Evolutionary conservation across 2,888 invertebrate species (phyloP).

Genomic region (Linnaemya tessellans): DNA sequence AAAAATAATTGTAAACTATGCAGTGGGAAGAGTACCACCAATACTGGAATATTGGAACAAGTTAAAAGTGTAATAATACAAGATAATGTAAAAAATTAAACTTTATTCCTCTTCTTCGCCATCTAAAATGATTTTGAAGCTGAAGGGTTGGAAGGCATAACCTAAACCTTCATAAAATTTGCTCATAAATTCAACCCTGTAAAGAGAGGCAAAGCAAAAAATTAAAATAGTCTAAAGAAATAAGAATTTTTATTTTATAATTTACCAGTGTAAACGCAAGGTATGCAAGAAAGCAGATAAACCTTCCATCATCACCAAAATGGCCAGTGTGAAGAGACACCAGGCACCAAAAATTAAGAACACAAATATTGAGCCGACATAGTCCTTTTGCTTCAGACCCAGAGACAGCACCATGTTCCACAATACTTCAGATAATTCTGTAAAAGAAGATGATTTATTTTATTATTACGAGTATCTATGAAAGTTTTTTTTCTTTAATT

Average conservation of each 20-base stretch:
- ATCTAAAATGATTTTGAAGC: constrained; percentile 89
- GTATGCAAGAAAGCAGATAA: constrained; percentile 99
- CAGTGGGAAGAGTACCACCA: constrained; percentile 80
- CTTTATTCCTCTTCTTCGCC: constrained; percentile 84
- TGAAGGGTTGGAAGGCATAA: constrained; percentile 92
- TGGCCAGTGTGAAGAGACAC: constrained; percentile 95
- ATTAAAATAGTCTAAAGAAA: constrained; percentile 18
- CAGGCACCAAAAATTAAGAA: constrained; percentile 95
- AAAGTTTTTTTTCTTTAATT: no score
- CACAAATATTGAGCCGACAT: constrained; percentile 89
- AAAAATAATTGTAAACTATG: constrained; percentile 10
- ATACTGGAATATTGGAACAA: constrained; percentile 76
- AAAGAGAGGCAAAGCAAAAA: not conserved
- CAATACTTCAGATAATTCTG: constrained; percentile 94
- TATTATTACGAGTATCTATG: no score
- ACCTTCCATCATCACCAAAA: constrained; percentile 99
- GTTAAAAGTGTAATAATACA: constrained; percentile 33
- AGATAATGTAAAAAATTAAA: constrained; percentile 47
- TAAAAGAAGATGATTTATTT: constrained; percentile 47
- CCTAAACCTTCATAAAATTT: constrained; percentile 94
- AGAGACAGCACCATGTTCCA: constrained; percentile 95
- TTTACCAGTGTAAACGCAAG: constrained; percentile 96
- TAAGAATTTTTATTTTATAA: constrained; percentile 34
- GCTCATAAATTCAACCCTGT: constrained; percentile 98
- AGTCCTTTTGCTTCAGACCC: constrained; percentile 87